Base-by-base conservation (phyloP, 2,113 vertebrate genomes). In the Ageneiosus marmoratus region DNA sequence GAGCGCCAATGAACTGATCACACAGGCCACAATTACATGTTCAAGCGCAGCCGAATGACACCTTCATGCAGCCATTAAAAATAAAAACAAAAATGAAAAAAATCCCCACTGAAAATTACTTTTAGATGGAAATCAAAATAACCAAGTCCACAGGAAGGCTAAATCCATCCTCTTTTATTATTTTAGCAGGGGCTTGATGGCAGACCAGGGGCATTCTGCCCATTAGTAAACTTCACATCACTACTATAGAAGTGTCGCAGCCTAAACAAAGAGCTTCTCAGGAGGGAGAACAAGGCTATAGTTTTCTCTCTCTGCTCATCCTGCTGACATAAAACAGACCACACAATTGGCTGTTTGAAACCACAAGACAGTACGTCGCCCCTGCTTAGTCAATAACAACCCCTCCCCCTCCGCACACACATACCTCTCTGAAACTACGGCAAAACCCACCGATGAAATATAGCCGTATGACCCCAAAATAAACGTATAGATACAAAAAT, bases 251-350 rank as follows among this genome's bases (percentile, higher is more conserved):
- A 69, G 32, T 48, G 18, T 74, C 80, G 75, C 48, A 83, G 60
- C 72, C 72, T 82, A 75, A 51, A 82, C 72, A 82, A 82, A 65
- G 55, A 56, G 63, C 79, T 51, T 46, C 41, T 70, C 37, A 8
- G 73, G 53, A 77, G 5, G 3, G 16, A 56, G 34, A 60, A 58
- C 15, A 60, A 78, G 60, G 76, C 58, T 62, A 0, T 9, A 44
- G 22, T 63, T 32, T 11, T 46, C 74, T 10, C 44, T 55, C 5
- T 46, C 27, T 1, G n/a, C 51, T 55, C 74, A 34, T 69, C 62
- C 74, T 2, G n/a, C 74, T 56, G 82, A 83, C 48, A 77, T 48
- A 48, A 65, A 83, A 65, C 74, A 77, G 50, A 56, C 82, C 50
- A 77, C 48, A 37, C 73, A 56, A 53, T 29, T 34, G 48, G 69